Conservation (phyloP, 2,113 vertebrate genomes). For the Amphiprion ocellaris region DNA sequence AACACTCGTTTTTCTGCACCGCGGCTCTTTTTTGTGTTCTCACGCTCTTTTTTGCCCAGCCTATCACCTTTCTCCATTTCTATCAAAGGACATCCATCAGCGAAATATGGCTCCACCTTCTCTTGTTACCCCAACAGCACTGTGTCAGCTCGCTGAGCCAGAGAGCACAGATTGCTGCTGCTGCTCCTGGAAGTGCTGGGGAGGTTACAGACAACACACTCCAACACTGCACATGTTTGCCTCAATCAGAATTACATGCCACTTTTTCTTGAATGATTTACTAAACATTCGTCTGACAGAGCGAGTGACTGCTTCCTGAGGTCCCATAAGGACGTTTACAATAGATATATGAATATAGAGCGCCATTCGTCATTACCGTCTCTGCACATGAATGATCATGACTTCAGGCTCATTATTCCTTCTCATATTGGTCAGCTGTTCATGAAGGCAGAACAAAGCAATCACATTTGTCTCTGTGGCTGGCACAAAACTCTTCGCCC, state of each 20-base stretch:
- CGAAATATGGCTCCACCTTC: slow-evolving; percentile 82
- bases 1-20: slow-evolving; percentile 70
- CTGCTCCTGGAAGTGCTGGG: slow-evolving; percentile 19
- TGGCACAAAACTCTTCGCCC: neutral
- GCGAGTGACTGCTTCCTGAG: neutral
- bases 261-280: slow-evolving; percentile 16
- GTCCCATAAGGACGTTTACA: slow-evolving; percentile 15
- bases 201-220: slow-evolving; percentile 5
- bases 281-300: slow-evolving; percentile 6
- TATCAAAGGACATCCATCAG: slow-evolving; percentile 81
- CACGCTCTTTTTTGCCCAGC: slow-evolving; percentile 61
- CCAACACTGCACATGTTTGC: slow-evolving; percentile 1
- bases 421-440: slow-evolving; percentile 49
- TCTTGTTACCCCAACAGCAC: slow-evolving; percentile 72
- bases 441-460: slow-evolving; percentile 28
- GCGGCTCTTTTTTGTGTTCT: slow-evolving; percentile 75
- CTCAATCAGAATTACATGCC: slow-evolving; percentile 5
- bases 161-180: slow-evolving; percentile 35
- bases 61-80: slow-evolving; percentile 76
- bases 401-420: slow-evolving; percentile 37
- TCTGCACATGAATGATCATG: slow-evolving; percentile 34
- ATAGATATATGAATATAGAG: neutral
- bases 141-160: slow-evolving; percentile 66
- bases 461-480: slow-evolving; percentile 24
- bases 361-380: slow-evolving; percentile 14